phyloP scores from a whole-genome alignment of 30 jellyfish, hydroid and myxozoan genomes.

The Aurelia sp. region DNA sequence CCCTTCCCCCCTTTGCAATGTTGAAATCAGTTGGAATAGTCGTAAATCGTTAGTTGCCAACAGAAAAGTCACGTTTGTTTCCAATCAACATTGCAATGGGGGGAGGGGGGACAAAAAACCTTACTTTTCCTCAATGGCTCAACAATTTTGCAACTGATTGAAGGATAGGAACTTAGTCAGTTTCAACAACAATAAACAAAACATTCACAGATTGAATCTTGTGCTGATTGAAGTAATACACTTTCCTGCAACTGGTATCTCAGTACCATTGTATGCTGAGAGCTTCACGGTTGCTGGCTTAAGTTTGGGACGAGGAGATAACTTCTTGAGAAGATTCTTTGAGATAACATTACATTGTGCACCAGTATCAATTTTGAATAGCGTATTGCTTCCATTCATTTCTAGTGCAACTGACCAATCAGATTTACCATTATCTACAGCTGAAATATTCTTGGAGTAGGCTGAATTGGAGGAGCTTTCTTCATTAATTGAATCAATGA shows the following conservation, averaged over 20 bases:
- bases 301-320: constrained; percentile 44
- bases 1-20: too few relatives aligned
- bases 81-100: too few relatives aligned
- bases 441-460: constrained; percentile 15
- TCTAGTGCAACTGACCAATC: constrained; percentile 28
- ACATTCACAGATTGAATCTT: constrained; percentile 19
- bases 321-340: constrained; percentile 43
- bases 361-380: constrained; percentile 66
- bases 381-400: constrained; percentile 7
- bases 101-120: too few relatives aligned
- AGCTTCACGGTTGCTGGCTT: constrained; percentile 48
- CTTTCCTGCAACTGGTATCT: constrained; percentile 56
- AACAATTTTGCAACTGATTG: too few relatives aligned
- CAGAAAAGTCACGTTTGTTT: too few relatives aligned
- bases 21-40: too few relatives aligned
- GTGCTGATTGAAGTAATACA: constrained; percentile 33
- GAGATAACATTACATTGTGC: constrained; percentile 37
- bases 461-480: constrained; percentile 41
- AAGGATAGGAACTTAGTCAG: constrained; percentile 64
- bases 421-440: constrained; percentile 19
- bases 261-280: constrained; percentile 23
- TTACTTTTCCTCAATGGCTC: too few relatives aligned
- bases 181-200: constrained; percentile 36
- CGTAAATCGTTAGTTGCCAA: too few relatives aligned
- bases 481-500: constrained; percentile 11